Conservation (phyloP, 2,797 vertebrate genomes). For the Paramormyrops hopkinsi region DNA sequence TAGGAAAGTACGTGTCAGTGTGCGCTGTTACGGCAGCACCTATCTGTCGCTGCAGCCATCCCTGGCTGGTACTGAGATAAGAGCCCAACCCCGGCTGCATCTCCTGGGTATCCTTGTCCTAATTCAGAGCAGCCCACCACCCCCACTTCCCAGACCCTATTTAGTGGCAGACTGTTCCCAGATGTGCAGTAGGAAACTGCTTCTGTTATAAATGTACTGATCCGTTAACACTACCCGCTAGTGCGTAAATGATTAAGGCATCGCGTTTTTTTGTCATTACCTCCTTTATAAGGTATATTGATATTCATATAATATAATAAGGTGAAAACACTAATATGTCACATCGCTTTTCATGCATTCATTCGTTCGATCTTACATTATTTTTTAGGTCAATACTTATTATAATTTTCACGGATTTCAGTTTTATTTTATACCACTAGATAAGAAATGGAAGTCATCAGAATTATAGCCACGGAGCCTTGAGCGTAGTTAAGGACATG, state of each 20-base stretch:
- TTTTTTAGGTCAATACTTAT: not conserved
- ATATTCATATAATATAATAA: not conserved
- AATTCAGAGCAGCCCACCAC: constrained; percentile 25
- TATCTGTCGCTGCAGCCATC: not conserved
- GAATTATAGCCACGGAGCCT: not conserved
- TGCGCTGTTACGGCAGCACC: not conserved
- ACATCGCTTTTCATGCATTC: not conserved
- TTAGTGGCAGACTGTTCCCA: not conserved
- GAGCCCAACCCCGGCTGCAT: constrained; percentile 18
- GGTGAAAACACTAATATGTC: not conserved
- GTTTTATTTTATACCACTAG: not conserved
- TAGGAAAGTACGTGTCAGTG: not conserved
- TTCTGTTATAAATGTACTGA: not conserved
- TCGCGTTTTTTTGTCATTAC: not conserved
- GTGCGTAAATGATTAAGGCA: not conserved
- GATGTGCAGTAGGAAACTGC: not conserved
- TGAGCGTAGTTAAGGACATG: not conserved
- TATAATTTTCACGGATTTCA: not conserved
- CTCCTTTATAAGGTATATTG: not conserved
- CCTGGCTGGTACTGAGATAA: not conserved
- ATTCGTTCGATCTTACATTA: not conserved
- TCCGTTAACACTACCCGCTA: not conserved
- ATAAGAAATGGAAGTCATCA: not conserved
- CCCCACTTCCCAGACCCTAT: constrained; percentile 11
- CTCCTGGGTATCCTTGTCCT: constrained; percentile 45